Conservation (phyloP, 2,888 invertebrate genomes). For the Cyclophora punctaria region DNA sequence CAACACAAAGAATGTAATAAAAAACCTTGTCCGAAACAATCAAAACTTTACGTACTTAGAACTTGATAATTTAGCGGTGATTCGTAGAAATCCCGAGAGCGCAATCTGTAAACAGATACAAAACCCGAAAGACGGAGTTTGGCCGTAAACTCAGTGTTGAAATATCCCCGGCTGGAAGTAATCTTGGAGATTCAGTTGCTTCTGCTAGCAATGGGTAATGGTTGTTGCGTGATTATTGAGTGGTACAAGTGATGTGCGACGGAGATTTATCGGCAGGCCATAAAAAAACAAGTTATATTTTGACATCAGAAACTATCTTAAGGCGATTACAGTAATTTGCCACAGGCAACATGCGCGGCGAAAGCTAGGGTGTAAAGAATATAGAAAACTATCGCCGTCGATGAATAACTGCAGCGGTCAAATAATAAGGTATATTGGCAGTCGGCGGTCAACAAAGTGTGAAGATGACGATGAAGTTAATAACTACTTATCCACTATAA, state of each 20-base stretch:
- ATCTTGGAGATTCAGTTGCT: conserved; percentile 5
- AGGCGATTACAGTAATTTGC: too few relatives aligned
- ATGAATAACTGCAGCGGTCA: too few relatives aligned
- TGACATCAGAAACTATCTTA: too few relatives aligned
- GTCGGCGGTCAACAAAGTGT: too few relatives aligned
- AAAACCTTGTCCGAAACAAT: conserved; percentile 11
- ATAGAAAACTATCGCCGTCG: too few relatives aligned
- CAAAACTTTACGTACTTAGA: conserved; percentile 15
- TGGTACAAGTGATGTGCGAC: neutral
- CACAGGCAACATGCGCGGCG: too few relatives aligned
- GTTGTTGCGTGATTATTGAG: conserved; percentile 9
- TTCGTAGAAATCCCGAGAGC: conserved; percentile 10
- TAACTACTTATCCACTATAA: too few relatives aligned
- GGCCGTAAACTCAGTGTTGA: conserved; percentile 26
- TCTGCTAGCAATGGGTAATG: conserved; percentile 1
- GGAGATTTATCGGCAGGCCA: too few relatives aligned
- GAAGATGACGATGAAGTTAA: too few relatives aligned
- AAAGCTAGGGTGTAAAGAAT: too few relatives aligned
- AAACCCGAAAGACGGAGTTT: conserved; percentile 22
- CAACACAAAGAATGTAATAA: neutral
- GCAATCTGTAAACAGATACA: conserved; percentile 25
- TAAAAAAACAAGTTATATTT: too few relatives aligned
- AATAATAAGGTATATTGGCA: too few relatives aligned
- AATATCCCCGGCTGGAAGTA: conserved; percentile 15
- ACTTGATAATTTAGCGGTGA: conserved; percentile 12